These are phyloP conservation scores for Aleiodes leptofemur DNA, from an alignment of 2,888 invertebrate species.

Conservation along the genomic window DNA sequence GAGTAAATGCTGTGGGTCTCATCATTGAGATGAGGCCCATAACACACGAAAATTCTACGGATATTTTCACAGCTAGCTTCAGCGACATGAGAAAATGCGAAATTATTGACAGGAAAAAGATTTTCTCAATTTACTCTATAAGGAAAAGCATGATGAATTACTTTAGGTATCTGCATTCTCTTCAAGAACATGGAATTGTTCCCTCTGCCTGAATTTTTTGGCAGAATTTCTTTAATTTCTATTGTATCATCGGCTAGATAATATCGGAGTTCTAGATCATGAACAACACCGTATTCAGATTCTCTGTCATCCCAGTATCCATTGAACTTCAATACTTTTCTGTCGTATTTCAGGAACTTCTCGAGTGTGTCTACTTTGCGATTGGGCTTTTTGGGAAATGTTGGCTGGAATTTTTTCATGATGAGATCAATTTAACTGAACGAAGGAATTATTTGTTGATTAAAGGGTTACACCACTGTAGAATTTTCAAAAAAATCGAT, in stretches of 20 bases:
- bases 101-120: background rate
- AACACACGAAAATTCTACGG: too few species aligned
- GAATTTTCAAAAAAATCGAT: too few species aligned
- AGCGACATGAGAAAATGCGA: too few species aligned
- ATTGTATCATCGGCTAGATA: slow-evolving; percentile 93
- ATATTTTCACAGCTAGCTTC: too few species aligned
- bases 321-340: slow-evolving; percentile 85
- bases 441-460: background rate
- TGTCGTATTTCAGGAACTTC: slow-evolving; percentile 90
- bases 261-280: slow-evolving; percentile 88
- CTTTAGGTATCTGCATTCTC: slow-evolving; percentile 87
- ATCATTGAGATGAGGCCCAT: too few species aligned
- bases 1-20: too few species aligned
- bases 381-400: slow-evolving; percentile 76
- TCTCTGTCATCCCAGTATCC: slow-evolving; percentile 94
- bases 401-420: slow-evolving; percentile 51
- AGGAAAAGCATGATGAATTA: slow-evolving; percentile 63
- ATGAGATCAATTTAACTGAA: slow-evolving; percentile 1
- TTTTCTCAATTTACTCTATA: too few species aligned
- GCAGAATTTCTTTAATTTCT: slow-evolving; percentile 87
- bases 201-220: slow-evolving; percentile 83
- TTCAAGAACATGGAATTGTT: slow-evolving; percentile 85
- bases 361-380: slow-evolving; percentile 82
- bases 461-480: too few species aligned
- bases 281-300: slow-evolving; percentile 85